Conservation (phyloP, 2,113 vertebrate species). For the Psephotus haematonotus region DNA sequence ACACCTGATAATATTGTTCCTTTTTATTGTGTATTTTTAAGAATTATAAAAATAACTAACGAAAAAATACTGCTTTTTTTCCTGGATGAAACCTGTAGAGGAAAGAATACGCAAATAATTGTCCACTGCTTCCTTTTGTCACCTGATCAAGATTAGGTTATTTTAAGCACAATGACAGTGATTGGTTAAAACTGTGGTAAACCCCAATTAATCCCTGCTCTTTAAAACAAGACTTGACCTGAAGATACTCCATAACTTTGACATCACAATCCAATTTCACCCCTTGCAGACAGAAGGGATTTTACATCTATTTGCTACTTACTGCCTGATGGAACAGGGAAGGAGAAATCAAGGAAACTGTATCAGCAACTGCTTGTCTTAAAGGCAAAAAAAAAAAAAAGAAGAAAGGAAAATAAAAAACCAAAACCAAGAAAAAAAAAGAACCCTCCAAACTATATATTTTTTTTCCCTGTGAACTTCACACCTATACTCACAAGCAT, state of each 20-base stretch:
- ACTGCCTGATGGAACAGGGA: not conserved
- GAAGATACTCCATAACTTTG: conserved; percentile 44
- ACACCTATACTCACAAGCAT: not conserved
- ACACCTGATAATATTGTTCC: not conserved
- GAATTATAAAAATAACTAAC: not conserved
- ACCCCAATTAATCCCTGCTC: conserved; percentile 37
- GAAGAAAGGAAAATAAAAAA: not conserved
- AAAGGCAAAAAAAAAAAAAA: not conserved
- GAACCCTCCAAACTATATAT: not conserved
- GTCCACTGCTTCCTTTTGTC: not conserved
- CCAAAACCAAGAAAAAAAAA: too few species aligned
- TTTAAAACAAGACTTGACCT: conserved; percentile 62
- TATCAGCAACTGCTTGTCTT: not conserved
- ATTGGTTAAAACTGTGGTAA: conserved; percentile 43
- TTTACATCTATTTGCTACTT: not conserved
- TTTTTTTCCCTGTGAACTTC: not conserved
- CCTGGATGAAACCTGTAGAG: not conserved
- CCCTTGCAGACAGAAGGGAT: not conserved
- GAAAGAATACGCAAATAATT: conserved; percentile 6
- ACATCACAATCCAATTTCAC: conserved; percentile 68
- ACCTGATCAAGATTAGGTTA: conserved; percentile 34
- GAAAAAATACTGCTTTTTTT: not conserved
- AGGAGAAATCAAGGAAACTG: not conserved
- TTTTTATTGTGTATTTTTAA: not conserved
- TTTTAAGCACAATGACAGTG: conserved; percentile 14